Evolutionary conservation across 2,113 vertebrate genomes (phyloP).

Genomic region (Xiphophorus hellerii): DNA sequence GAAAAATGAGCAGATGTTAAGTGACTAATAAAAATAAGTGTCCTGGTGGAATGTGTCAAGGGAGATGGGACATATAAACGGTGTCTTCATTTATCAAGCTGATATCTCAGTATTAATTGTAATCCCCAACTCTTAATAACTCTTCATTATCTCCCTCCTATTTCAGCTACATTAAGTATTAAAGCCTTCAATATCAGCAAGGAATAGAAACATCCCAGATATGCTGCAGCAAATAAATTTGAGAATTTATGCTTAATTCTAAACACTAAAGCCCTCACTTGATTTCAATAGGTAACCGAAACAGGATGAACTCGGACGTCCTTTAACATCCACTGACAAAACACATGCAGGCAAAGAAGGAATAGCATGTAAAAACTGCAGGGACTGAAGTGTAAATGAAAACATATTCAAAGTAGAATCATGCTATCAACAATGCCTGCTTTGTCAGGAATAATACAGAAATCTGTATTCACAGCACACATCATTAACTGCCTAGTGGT

Average conservation of each 20-base stretch:
- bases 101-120: constrained; percentile 67
- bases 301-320: constrained; percentile 14
- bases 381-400: constrained; percentile 49
- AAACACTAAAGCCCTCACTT: constrained; percentile 50
- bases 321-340: constrained; percentile 7
- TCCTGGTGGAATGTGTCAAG: constrained; percentile 44
- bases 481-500: constrained; percentile 60
- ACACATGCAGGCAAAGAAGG: constrained; percentile 9
- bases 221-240: constrained; percentile 29
- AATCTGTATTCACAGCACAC: constrained; percentile 65
- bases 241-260: constrained; percentile 36
- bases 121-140: constrained; percentile 54
- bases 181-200: constrained; percentile 47
- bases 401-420: constrained; percentile 37
- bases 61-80: constrained; percentile 66
- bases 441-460: constrained; percentile 47
- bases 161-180: constrained; percentile 63
- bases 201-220: constrained; percentile 64
- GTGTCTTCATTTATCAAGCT: constrained; percentile 63
- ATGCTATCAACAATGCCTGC: constrained; percentile 29
- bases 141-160: constrained; percentile 49
- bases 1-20: constrained; percentile 39
- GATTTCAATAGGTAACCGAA: constrained; percentile 4
- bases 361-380: constrained; percentile 29
- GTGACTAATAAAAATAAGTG: constrained; percentile 53